Base-by-base conservation (phyloP, 2,797 vertebrate genomes). In the Acipenser transmontanus region DNA sequence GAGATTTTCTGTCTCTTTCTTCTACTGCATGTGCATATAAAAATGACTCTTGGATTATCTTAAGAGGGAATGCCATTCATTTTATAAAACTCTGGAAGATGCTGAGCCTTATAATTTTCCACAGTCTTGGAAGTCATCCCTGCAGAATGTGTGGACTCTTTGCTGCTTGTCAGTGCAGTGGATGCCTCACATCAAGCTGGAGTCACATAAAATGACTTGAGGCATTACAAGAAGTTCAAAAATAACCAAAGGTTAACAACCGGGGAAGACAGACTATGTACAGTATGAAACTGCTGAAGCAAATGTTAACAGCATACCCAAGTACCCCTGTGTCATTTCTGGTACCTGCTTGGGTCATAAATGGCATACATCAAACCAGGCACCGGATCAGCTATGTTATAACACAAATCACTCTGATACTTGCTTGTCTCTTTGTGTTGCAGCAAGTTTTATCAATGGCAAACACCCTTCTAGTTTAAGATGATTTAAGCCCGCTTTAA, bases 231-330 rank as follows among this genome's bases (percentile, higher is more conserved):
- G 75, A 77, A 68, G 72, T 73, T 84, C 77, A 73, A 77, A 87
- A 87, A 86, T 87, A 86, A 84, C 78, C 75, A 71, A 68, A 80
- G 77, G 74, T 80, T 82, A 81, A 81, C 77, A 76, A 62, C 72
- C 71, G 73, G 77, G 79, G 72, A 74, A 74, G 74, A 77, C 68
- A 73, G 74, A 77, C 69, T 70, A 73, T 66, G 73, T 54, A 34
- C 34, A 34, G 34, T 34, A 17, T 70, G 71, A 71, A 71, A 72
- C 72, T 62, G 72, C 70, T 73, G 78, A 80, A 74, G 75, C 74
- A 70, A 70, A 83, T 76, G 76, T 72, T 81, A 81, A 81, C 79
- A 73, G 69, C 63, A 73, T 71, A 49, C 65, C 68, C 14, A 70
- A 77, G 74, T 74, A 76, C 62, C 69, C 79, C 68, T 62, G 63